Base-by-base conservation (phyloP, 2,113 vertebrate species). In the Phodopus roborovskii region DNA sequence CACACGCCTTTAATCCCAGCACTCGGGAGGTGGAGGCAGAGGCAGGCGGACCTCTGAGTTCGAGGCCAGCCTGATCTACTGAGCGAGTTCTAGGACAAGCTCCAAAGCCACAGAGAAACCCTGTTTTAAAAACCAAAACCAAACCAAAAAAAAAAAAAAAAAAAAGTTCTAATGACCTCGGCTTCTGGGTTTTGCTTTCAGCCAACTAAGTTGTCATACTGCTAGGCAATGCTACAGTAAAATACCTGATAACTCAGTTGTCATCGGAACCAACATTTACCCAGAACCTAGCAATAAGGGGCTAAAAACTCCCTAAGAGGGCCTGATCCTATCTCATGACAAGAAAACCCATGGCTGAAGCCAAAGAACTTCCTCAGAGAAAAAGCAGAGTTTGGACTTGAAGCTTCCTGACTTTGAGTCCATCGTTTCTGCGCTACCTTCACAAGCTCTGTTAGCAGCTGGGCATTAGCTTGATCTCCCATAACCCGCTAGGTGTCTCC, bases 301-400 rank as follows among this genome's bases (percentile, higher is more conserved):
- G 26, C 82, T 62, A 78, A 89, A 36, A 50, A 77, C 50, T 39
- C 48, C 45, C 75, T 24, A 71, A 68, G 22, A 11, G 60, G 70
- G 39, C 6, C 74, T 64, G 36, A 82, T 7, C n/a, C 84, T 71
- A 48, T 42, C 92, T 64, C 48, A 53, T 4, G 48, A 50, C 30
- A 74, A 53, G 93, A 87, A 96, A 96, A 79, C 56, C 33, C 15
- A 60, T 30, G 53, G 22, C 73, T 74, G 7, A 64, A 90, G 50
- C 70, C 78, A 71, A 89, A 1, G 33, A 95, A 88, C 33, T 77
- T 56, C 84, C 62, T 90, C 39, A 17, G 2, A 79, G 71, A 87
- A 16, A 45, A 75, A 0, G 7, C 28, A 73, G 19, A 90, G 60
- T 82, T 24, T 85, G 71, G 75, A 56, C 73, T 39, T 9, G 91